Base-by-base conservation (phyloP, 2,888 invertebrate genomes). In the Pycnomerus fuliginosus region DNA sequence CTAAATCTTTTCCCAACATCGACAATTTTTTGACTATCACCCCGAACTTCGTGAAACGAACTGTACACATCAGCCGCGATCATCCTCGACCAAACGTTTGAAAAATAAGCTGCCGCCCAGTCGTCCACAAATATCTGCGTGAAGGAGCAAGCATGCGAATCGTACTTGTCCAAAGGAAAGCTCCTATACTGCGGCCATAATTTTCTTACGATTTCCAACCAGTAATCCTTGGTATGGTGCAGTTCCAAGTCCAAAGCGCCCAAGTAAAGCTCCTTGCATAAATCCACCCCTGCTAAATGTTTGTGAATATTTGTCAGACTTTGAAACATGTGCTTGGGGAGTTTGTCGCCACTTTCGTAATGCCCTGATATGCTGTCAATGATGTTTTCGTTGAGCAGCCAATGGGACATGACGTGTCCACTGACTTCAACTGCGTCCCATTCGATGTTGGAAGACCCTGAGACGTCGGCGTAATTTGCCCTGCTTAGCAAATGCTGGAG, bases 361-460 rank as follows among this genome's bases (percentile, higher is more conserved):
- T 96, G 93, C 1, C 82, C 77, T 30, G 88, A 87, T 33, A 95
- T 78, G 29, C 66, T 70, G 31, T 75, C 69, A 1, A 72, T 58
- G 17, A 83, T 65, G 1, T 76, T 70, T 58, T 76, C 74, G 56
- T 89, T 84, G 52, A 83, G 83, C 3, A 91, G 71, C 84, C 90
- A 92, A 64, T 87, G 84, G 0, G 80, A 77, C 80, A 97, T 80
- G 38, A 97, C 88, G 58, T 89, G 79, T 1, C 90, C 85, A 47
- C 87, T 85, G 1, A 93, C 82, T 64, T 88, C 86, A 0, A 89
- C 85, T 1, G 91, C 89, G 71, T 98, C 98, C 92, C 93, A 94
- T 74, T 97, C 97, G 1, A 96, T 80, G 67, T 90, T 90, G 0
- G 85, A 85, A 13, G 88, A 73, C 0, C 95, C 95, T 2, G 92